Conservation (phyloP, 2,113 vertebrate genomes). For the Anoura caudifer region DNA sequence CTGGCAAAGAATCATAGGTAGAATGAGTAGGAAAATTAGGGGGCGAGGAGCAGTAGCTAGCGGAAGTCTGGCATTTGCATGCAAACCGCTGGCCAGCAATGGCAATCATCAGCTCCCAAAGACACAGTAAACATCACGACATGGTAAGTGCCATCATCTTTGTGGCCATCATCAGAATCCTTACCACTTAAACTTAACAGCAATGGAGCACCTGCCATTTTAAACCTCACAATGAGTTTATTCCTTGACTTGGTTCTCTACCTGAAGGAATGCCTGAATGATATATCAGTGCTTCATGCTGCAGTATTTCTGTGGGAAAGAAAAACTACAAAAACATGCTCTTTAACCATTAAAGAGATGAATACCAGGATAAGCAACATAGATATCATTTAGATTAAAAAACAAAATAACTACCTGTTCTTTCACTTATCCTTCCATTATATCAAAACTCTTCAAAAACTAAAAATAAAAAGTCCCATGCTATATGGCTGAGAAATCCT, state of each 20-base stretch:
- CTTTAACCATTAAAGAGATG: not conserved
- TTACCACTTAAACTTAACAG: not conserved
- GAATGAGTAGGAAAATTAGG: not conserved
- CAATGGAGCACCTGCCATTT: not conserved
- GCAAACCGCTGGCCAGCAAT: not conserved
- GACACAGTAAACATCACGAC: not conserved
- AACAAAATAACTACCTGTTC: not conserved
- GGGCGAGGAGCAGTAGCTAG: not conserved
- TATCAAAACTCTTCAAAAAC: constrained; percentile 12
- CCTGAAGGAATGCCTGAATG: not conserved
- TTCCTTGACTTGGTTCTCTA: not conserved
- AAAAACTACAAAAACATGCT: not conserved
- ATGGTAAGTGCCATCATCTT: not conserved
- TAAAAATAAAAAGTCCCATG: not conserved
- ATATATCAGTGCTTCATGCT: not conserved
- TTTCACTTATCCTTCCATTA: not conserved
- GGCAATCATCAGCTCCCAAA: not conserved
- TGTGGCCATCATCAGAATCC: not conserved
- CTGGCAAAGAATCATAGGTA: not conserved
- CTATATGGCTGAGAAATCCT: not conserved
- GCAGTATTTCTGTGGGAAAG: not conserved
- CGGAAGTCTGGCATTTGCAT: not conserved
- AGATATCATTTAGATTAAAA: not conserved
- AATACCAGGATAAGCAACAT: not conserved
- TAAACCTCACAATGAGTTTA: not conserved